Conservation (phyloP, 2,797 vertebrate genomes). For the Coranthus polyacanthus region DNA sequence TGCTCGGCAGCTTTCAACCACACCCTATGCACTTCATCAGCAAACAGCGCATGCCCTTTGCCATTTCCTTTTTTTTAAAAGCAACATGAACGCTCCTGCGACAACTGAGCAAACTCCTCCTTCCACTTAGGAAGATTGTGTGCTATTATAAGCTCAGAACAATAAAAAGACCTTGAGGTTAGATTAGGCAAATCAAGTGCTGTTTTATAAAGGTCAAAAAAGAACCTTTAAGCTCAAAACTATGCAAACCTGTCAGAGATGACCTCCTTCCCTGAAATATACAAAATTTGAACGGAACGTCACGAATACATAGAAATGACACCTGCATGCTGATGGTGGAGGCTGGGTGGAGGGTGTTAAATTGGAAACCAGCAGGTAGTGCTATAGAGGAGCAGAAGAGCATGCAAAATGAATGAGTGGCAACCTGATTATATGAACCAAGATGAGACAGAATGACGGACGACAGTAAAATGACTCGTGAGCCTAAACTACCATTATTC, state of each 20-base stretch:
- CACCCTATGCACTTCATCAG: too few species aligned
- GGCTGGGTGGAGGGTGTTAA: neutral
- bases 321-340: neutral
- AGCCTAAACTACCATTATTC: neutral
- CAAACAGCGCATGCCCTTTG: too few species aligned
- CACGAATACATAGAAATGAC: neutral
- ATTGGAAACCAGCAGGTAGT: neutral
- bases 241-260: too few species aligned
- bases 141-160: neutral
- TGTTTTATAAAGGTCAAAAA: neutral
- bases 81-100: neutral
- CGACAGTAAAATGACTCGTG: conserved; percentile 8
- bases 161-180: conserved; percentile 1
- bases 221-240: neutral
- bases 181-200: neutral
- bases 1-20: neutral
- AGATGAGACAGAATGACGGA: neutral
- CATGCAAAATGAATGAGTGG: conserved; percentile 2
- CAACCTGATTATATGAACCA: conserved; percentile 3
- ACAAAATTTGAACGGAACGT: neutral
- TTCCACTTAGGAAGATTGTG: neutral
- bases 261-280: neutral
- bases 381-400: neutral
- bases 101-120: neutral
- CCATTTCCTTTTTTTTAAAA: too few species aligned